phyloP scores from a whole-genome alignment of 1,140 invertebrate species.

The Hetaerina americana region DNA sequence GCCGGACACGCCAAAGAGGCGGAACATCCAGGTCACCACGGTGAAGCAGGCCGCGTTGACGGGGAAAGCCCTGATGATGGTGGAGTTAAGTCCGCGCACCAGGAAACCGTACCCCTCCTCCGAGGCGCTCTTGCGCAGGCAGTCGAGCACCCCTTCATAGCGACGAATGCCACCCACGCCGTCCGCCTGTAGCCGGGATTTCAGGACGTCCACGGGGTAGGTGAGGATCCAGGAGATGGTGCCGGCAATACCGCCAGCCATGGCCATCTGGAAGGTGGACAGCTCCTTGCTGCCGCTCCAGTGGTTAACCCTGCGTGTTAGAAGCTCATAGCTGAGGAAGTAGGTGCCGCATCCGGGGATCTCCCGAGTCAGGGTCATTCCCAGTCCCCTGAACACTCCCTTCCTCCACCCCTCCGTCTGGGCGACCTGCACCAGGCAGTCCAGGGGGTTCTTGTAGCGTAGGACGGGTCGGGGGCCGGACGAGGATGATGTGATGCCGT shows the following conservation, averaged over 20 bases:
- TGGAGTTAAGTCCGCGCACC: conserved; percentile 56
- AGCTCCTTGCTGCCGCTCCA: conserved; percentile 22
- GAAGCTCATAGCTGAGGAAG: conserved; percentile 59
- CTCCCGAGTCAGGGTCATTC: conserved; percentile 61
- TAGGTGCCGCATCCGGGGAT: conserved; percentile 57
- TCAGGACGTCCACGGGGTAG: conserved; percentile 82
- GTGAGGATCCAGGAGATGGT: conserved; percentile 67
- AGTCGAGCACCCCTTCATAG: conserved; percentile 58
- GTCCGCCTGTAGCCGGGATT: conserved; percentile 75
- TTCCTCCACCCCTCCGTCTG: conserved; percentile 39
- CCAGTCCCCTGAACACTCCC: conserved; percentile 61
- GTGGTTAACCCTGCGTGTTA: conserved; percentile 31
- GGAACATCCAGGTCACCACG: conserved; percentile 63
- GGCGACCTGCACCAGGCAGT: conserved; percentile 39
- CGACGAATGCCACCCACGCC: conserved; percentile 29
- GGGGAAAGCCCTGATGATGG: conserved; percentile 73
- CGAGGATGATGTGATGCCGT: not conserved
- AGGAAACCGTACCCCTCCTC: conserved; percentile 55
- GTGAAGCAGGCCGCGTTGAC: conserved; percentile 85
- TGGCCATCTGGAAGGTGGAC: conserved; percentile 44
- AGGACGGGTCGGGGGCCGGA: not conserved
- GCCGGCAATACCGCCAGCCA: conserved; percentile 73
- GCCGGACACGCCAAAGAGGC: conserved; percentile 20
- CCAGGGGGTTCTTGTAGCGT: conserved; percentile 36
- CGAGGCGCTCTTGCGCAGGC: conserved; percentile 49